Conservation (phyloP, 2,113 vertebrate species). For the Gorilla gorilla region DNA sequence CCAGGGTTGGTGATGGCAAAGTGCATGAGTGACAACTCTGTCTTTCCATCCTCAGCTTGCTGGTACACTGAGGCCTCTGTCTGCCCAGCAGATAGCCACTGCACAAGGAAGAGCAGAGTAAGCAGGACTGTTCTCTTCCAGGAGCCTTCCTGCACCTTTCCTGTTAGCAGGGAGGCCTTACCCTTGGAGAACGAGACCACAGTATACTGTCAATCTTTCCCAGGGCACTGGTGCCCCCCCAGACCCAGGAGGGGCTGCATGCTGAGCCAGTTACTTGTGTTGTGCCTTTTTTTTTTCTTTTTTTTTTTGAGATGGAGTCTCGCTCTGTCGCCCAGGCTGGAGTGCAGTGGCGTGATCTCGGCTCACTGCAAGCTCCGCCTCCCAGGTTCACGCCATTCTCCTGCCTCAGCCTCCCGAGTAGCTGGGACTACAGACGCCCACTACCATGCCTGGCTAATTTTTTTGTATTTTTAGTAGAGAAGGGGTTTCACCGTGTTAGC, state of each 20-base stretch:
- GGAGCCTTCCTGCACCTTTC: background rate
- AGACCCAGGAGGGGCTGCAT: background rate
- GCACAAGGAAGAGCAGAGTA: background rate
- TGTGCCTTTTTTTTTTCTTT: background rate
- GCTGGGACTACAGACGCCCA: too few species aligned
- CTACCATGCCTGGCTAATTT: too few species aligned
- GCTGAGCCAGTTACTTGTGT: background rate
- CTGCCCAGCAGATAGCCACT: constrained; percentile 98
- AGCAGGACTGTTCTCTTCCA: background rate
- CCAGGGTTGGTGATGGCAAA: constrained; percentile 99
- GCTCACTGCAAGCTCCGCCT: too few species aligned
- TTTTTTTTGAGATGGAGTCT: too few species aligned
- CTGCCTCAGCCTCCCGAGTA: too few species aligned
- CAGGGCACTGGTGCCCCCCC: background rate
- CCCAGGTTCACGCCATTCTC: too few species aligned
- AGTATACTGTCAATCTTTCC: background rate
- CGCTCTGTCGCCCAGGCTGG: too few species aligned
- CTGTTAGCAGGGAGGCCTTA: background rate
- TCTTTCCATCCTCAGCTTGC: constrained; percentile 98
- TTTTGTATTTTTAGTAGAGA: too few species aligned
- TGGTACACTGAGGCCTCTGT: constrained; percentile 98
- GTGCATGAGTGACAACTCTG: constrained; percentile 98
- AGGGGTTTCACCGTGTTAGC: too few species aligned
- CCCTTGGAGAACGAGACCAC: background rate
- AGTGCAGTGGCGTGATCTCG: too few species aligned